A percentile compares a stretch with the other conserved stretches of the same genome.
phyloP scores from a whole-genome alignment of 2,113 vertebrate genomes.

The human (Homo sapiens) region GRCh38 chr19:30876501-30877000 shows the following conservation, averaged over 20 bases:
- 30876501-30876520: not conserved
- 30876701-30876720: not conserved
- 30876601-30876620: not conserved
- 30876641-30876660: not conserved
- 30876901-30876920: not conserved
- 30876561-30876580: not conserved
- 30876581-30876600: rapidly evolving
- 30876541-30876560: rapidly evolving
- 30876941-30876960: not conserved
- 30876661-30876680: rapidly evolving
- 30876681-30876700: not conserved
- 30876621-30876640: not conserved
- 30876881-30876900: rapidly evolving
- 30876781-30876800: not conserved
- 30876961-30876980: not conserved
- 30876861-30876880: no score
- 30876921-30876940: not conserved
- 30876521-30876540: not conserved
- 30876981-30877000: not conserved
- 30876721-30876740: not conserved
- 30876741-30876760: not conserved
- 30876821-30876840: no score
- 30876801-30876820: not conserved
- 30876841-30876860: not conserved
- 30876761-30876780: rapidly evolving